phyloP scores from a whole-genome alignment of 2,888 invertebrate genomes.

The Trichopoda pennipes region DNA sequence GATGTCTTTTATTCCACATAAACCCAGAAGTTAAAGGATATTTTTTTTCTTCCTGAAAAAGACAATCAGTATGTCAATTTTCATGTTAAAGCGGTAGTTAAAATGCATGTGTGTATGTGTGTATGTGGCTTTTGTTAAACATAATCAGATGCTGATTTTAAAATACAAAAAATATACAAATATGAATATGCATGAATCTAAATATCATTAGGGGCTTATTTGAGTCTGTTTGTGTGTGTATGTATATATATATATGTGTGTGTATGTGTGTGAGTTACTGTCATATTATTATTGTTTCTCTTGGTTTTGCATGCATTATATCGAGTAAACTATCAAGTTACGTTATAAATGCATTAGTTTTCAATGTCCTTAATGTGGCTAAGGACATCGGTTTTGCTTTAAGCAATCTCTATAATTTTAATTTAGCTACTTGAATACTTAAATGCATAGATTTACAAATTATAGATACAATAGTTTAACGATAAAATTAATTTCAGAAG shows the following conservation, averaged over 20 bases:
- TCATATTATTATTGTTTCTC: background rate
- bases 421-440: background rate
- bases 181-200: background rate
- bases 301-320: conserved; percentile 5
- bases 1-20: conserved; percentile 23
- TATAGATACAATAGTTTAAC: background rate
- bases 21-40: conserved; percentile 5
- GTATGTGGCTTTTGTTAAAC: background rate
- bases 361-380: conserved; percentile 15
- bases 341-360: conserved; percentile 28
- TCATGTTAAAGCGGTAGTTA: background rate
- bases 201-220: too few species aligned
- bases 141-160: conserved; percentile 25
- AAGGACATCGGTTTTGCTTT: background rate
- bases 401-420: background rate
- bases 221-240: too few species aligned
- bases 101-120: background rate
- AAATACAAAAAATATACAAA: conserved; percentile 3
- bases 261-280: background rate
- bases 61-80: conserved; percentile 12
- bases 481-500: too few species aligned
- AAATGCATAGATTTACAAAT: background rate
- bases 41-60: conserved; percentile 10
- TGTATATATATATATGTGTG: background rate
- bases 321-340: conserved; percentile 29